A percentile compares a stretch with the other conserved stretches of the same genome.
phyloP scores from a whole-genome alignment of 2,888 invertebrate genomes.

The Iselma pallidipennis region DNA sequence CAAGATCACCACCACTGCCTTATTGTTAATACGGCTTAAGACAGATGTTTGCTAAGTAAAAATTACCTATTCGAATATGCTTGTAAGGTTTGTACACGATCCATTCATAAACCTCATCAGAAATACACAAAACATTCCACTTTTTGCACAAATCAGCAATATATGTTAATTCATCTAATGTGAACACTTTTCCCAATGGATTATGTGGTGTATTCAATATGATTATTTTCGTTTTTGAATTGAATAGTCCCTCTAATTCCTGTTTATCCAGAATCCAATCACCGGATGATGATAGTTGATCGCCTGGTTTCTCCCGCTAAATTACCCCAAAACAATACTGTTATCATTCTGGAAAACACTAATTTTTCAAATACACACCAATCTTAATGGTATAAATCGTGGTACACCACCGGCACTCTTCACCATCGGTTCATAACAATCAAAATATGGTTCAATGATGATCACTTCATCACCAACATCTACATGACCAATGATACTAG shows the following conservation, averaged over 20 bases:
- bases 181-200: conserved; percentile 92
- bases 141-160: conserved; percentile 91
- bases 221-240: conserved; percentile 87
- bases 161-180: conserved; percentile 66
- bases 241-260: conserved; percentile 82
- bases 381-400: conserved; percentile 83
- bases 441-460: conserved; percentile 97
- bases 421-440: conserved; percentile 97
- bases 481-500: conserved; percentile 80
- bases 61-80: conserved; percentile 92
- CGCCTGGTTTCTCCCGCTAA: conserved; percentile 39
- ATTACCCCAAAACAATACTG: not conserved
- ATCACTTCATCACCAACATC: conserved; percentile 90
- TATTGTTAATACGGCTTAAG: no score
- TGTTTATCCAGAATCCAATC: conserved; percentile 88
- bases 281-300: conserved; percentile 65
- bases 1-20: no score
- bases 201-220: conserved; percentile 98
- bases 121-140: conserved; percentile 87
- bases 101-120: conserved; percentile 99
- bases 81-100: conserved; percentile 81
- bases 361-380: conserved; percentile 61
- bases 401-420: conserved; percentile 84
- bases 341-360: no score
- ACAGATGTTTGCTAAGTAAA: no score